Conservation (phyloP, 2,797 vertebrate species). For the Leucoraja ocellata region DNA sequence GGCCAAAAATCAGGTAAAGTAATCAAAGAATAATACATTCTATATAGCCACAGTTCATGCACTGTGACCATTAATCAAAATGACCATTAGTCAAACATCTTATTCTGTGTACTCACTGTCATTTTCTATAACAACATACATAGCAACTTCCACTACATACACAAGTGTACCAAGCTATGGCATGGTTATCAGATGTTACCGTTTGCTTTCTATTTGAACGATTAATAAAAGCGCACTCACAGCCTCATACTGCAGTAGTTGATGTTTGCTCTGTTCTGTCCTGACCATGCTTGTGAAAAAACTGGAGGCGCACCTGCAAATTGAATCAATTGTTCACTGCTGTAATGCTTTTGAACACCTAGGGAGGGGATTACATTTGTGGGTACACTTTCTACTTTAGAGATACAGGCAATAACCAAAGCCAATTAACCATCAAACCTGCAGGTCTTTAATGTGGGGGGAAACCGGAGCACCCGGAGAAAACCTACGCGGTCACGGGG, state of each 20-base stretch:
- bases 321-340: neutral
- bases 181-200: conserved; percentile 47
- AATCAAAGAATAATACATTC: conserved; percentile 13
- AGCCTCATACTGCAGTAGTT: neutral
- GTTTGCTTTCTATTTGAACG: conserved; percentile 47
- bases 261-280: neutral
- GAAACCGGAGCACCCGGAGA: too few species aligned
- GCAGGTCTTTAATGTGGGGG: too few species aligned
- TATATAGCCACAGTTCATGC: neutral
- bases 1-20: conserved; percentile 8
- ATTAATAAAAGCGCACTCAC: neutral
- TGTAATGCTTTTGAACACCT: too few species aligned
- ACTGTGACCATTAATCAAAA: conserved; percentile 13
- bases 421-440: too few species aligned
- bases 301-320: neutral
- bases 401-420: too few species aligned
- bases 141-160: conserved; percentile 41
- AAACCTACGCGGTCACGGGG: too few species aligned
- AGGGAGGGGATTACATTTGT: neutral
- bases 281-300: neutral
- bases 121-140: conserved; percentile 42
- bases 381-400: too few species aligned
- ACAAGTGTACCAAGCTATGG: conserved; percentile 41
- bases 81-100: neutral
- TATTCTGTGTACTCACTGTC: conserved; percentile 24